Percentiles rank a stretch among this genome's conserved stretches.
phyloP scores from a whole-genome alignment of 1,140 invertebrate genomes.

The Drosophila baimaii region DNA sequence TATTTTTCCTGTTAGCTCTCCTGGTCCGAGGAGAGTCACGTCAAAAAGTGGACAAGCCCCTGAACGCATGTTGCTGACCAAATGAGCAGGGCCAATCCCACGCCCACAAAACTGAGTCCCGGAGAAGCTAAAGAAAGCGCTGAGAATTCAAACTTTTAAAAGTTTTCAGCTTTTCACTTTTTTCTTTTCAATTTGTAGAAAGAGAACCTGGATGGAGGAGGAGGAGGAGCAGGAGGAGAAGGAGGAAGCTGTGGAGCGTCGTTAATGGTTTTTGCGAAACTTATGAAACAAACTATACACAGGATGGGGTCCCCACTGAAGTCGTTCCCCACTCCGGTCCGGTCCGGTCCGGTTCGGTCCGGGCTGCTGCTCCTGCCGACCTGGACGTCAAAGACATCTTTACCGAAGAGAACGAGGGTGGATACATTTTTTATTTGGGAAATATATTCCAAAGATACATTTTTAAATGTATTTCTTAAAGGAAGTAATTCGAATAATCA shows the following conservation, averaged over 20 bases:
- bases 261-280: slow-evolving; percentile 78
- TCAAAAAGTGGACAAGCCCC: slow-evolving; percentile 63
- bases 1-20: background rate
- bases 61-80: slow-evolving; percentile 60
- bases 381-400: slow-evolving; percentile 31
- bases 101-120: slow-evolving; percentile 34
- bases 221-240: slow-evolving; percentile 40
- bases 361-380: slow-evolving; percentile 22
- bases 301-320: slow-evolving; percentile 38
- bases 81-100: slow-evolving; percentile 61
- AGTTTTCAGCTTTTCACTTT: slow-evolving; percentile 81
- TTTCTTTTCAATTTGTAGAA: slow-evolving; percentile 73
- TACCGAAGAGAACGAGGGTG: slow-evolving; percentile 15
- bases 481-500: too few species aligned
- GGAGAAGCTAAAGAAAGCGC: slow-evolving; percentile 5
- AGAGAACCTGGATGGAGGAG: slow-evolving; percentile 37
- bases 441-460: background rate
- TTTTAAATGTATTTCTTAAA: background rate
- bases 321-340: background rate
- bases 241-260: slow-evolving; percentile 62
- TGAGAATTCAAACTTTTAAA: slow-evolving; percentile 77
- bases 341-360: background rate
- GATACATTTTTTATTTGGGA: background rate
- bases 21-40: slow-evolving; percentile 54
- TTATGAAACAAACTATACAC: slow-evolving; percentile 78